These are phyloP conservation scores for Porites divaricata DNA, from an alignment of 92 coral and sea anemone genomes.

Conservation along the genomic window DNA sequence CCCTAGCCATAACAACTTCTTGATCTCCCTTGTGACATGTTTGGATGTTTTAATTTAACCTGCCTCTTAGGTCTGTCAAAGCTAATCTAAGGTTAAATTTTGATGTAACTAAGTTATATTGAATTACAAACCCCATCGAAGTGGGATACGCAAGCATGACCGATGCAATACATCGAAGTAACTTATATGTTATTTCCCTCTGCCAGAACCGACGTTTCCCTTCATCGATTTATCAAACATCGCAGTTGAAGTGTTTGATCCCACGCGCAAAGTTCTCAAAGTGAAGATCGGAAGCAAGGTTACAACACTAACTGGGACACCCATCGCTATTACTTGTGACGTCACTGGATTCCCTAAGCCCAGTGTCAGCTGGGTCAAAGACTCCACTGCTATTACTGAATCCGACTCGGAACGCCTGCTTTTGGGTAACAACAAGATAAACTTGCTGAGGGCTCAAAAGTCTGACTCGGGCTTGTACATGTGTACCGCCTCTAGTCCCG, in stretches of 20 bases:
- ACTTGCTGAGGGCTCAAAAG: constrained; percentile 45
- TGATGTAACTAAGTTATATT: too few species aligned
- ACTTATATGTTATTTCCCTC: background rate
- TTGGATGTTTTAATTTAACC: too few species aligned
- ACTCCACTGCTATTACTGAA: constrained; percentile 16
- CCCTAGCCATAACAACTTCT: too few species aligned
- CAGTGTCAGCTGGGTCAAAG: constrained; percentile 66
- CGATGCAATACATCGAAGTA: too few species aligned
- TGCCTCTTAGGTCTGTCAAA: too few species aligned
- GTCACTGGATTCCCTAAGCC: constrained; percentile 83
- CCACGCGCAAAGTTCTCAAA: constrained; percentile 46
- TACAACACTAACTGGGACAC: constrained; percentile 70
- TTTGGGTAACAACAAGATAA: constrained; percentile 44
- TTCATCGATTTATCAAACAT: constrained; percentile 43
- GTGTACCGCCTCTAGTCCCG: constrained; percentile 76
- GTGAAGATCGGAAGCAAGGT: constrained; percentile 69
- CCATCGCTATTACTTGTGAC: constrained; percentile 74
- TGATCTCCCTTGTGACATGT: too few species aligned
- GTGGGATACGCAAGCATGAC: too few species aligned
- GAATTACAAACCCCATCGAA: too few species aligned
- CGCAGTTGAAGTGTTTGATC: constrained; percentile 36
- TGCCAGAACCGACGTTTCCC: constrained; percentile 69
- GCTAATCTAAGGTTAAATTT: too few species aligned
- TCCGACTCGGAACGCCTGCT: constrained; percentile 55
- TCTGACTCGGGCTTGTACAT: constrained; percentile 63